Evolutionary conservation across 2,888 invertebrate genomes (phyloP).

Genomic region (Eupithecia abbreviata): DNA sequence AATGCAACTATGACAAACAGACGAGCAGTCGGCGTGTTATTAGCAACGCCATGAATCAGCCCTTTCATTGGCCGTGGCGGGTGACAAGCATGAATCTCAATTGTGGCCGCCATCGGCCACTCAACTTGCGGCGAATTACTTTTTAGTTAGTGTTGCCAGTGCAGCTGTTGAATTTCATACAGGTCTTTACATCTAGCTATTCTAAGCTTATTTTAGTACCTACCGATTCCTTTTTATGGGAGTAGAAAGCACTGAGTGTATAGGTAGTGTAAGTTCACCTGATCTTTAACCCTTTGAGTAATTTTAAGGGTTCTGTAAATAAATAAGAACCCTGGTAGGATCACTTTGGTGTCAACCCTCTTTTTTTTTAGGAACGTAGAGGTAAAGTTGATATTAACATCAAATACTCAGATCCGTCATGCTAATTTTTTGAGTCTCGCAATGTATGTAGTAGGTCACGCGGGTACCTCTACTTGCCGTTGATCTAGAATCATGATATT

Average conservation of each 20-base stretch:
- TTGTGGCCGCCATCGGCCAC: constrained; percentile 48
- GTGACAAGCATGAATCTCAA: constrained; percentile 67
- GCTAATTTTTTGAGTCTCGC: too few relatives aligned
- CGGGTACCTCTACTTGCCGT: too few relatives aligned
- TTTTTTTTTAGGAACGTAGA: too few relatives aligned
- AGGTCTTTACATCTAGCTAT: not conserved
- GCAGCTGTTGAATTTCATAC: not conserved
- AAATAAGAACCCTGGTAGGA: too few relatives aligned
- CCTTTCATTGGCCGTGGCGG: constrained; percentile 43
- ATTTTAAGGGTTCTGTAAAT: too few relatives aligned
- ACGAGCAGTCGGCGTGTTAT: constrained; percentile 51
- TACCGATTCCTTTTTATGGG: not conserved
- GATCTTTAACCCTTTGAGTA: not conserved
- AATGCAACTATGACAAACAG: constrained; percentile 58
- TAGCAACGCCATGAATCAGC: constrained; percentile 60
- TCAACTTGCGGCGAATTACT: constrained; percentile 43
- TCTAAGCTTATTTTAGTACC: not conserved
- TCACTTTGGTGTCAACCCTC: too few relatives aligned
- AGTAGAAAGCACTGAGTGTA: not conserved
- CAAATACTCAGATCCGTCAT: too few relatives aligned
- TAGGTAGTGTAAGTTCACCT: not conserved
- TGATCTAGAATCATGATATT: too few relatives aligned
- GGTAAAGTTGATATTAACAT: too few relatives aligned
- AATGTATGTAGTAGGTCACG: too few relatives aligned
- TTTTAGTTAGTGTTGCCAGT: constrained; percentile 23